Evolutionary conservation across 2,113 vertebrate species (phyloP).

Genomic region (Oophaga pumilio): DNA sequence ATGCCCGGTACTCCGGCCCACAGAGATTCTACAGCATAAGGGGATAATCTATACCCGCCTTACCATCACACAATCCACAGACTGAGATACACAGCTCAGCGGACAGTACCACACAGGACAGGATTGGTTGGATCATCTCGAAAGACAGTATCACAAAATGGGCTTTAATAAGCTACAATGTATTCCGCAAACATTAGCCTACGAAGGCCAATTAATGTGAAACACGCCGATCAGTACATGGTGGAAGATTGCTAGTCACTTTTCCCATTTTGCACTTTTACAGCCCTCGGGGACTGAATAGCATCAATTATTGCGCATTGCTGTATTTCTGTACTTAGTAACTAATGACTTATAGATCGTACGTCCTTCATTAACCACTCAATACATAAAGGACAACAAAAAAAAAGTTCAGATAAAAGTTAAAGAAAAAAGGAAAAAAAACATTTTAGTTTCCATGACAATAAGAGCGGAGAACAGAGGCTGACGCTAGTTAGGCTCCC

Average conservation of each 20-base stretch:
- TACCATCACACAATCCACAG: too few species aligned
- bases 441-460: slow-evolving; percentile 39
- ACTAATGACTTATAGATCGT: not conserved
- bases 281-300: too few species aligned
- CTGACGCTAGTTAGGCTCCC: slow-evolving; percentile 23
- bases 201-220: too few species aligned
- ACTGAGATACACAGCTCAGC: not conserved
- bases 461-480: not conserved
- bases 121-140: not conserved
- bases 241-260: too few species aligned
- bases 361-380: not conserved
- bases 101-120: not conserved
- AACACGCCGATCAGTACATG: too few species aligned
- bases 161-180: too few species aligned
- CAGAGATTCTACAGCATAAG: too few species aligned
- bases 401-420: slow-evolving; percentile 13
- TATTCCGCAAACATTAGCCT: too few species aligned
- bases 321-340: not conserved
- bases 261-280: too few species aligned
- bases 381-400: not conserved
- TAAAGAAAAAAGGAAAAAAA: slow-evolving; percentile 15
- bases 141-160: too few species aligned
- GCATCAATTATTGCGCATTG: not conserved
- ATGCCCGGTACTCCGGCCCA: too few species aligned
- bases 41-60: too few species aligned